A percentile compares a stretch with the other conserved stretches of the same genome.
phyloP scores from a whole-genome alignment of 2,888 invertebrate species.

The Crematogaster levior region DNA sequence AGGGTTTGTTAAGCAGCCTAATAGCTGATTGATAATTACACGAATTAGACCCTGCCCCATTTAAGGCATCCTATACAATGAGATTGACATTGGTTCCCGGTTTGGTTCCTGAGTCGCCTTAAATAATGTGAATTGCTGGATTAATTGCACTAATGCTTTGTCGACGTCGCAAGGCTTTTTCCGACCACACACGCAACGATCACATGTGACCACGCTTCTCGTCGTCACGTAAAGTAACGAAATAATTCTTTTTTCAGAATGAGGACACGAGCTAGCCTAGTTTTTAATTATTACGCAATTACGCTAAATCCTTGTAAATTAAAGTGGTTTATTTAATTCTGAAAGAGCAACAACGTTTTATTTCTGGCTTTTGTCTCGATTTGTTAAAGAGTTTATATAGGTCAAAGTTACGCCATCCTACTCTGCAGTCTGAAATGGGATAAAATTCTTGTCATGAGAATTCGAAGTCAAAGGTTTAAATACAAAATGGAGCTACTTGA shows the following conservation, averaged over 20 bases:
- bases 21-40: slow-evolving; percentile 70
- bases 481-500: not conserved
- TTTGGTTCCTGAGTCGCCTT: slow-evolving; percentile 24
- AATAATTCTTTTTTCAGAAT: not conserved
- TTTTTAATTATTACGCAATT: not conserved
- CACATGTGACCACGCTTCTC: not conserved
- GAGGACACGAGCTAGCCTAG: not conserved
- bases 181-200: not conserved
- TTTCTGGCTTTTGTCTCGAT: slow-evolving; percentile 56
- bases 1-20: slow-evolving; percentile 60
- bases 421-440: slow-evolving; percentile 41
- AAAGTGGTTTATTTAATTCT: slow-evolving; percentile 12
- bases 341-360: slow-evolving; percentile 11
- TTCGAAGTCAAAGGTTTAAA: not conserved
- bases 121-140: slow-evolving; percentile 32
- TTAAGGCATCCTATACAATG: slow-evolving; percentile 51
- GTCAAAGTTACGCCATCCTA: slow-evolving; percentile 51
- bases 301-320: not conserved
- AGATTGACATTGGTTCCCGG: slow-evolving; percentile 61
- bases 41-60: slow-evolving; percentile 59
- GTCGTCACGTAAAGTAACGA: not conserved
- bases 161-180: slow-evolving; percentile 11
- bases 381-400: slow-evolving; percentile 34
- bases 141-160: slow-evolving; percentile 46
- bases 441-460: slow-evolving; percentile 1